A percentile compares a stretch with the other conserved stretches of the same genome.
Evolutionary conservation across 2,113 vertebrate genomes (phyloP).

Genomic region (Amazona vittata): DNA sequence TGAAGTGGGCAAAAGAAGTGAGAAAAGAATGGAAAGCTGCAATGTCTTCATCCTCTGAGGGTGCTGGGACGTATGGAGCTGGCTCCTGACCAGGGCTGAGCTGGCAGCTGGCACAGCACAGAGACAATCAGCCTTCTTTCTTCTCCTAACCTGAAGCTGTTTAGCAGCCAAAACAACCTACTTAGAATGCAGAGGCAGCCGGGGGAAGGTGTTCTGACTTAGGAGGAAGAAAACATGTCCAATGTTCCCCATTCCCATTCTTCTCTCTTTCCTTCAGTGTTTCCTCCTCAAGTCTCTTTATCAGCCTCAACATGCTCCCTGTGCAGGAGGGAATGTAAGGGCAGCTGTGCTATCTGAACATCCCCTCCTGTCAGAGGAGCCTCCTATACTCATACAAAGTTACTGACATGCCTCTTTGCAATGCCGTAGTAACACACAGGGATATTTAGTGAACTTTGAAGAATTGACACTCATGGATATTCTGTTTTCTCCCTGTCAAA

Average conservation of each 20-base stretch:
- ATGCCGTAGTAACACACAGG: accelerated
- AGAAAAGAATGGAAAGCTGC: not conserved
- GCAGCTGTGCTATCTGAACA: not conserved
- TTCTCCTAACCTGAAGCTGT: not conserved
- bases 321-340: not conserved
- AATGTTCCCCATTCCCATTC: not conserved
- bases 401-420: not conserved
- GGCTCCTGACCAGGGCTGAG: not conserved
- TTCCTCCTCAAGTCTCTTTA: not conserved
- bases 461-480: not conserved
- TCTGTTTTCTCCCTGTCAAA: not conserved
- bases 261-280: not conserved
- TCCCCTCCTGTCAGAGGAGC: not conserved
- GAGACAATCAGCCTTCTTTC: not conserved
- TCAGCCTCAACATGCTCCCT: accelerated
- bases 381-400: not conserved
- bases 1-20: not conserved
- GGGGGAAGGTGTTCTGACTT: not conserved
- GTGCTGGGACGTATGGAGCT: accelerated
- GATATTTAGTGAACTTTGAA: not conserved
- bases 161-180: not conserved
- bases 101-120: not conserved
- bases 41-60: not conserved
- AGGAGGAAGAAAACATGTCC: not conserved
- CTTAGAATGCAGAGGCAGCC: not conserved